Conservation (phyloP, 2,888 invertebrate genomes). For the Lepidochrysops patricia region DNA sequence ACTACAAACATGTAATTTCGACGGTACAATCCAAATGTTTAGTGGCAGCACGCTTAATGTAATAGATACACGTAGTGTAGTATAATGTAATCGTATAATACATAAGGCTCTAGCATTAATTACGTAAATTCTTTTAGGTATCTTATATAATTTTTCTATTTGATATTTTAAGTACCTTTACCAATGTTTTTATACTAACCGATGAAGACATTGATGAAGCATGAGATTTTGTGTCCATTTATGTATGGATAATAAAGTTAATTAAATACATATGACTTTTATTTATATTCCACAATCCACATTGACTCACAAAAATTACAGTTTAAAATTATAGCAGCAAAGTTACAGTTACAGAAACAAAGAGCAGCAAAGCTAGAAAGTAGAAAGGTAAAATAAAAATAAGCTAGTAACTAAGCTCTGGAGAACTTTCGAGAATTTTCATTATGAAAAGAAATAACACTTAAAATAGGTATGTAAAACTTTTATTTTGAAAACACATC, state of each 20-base stretch:
- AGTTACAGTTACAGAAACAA: no score
- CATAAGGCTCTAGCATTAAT: slow-evolving; percentile 49
- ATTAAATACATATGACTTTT: slow-evolving; percentile 36
- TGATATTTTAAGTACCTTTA: slow-evolving; percentile 51
- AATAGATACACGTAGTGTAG: slow-evolving; percentile 26
- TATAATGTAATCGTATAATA: slow-evolving; percentile 49
- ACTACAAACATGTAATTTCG: not conserved
- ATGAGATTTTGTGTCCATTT: slow-evolving; percentile 58
- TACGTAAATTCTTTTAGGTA: slow-evolving; percentile 52
- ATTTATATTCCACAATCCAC: slow-evolving; percentile 25
- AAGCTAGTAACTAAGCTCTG: no score
- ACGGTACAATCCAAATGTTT: slow-evolving; percentile 9
- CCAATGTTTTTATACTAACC: slow-evolving; percentile 55
- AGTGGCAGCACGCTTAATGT: slow-evolving; percentile 27
- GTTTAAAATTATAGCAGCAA: no score
- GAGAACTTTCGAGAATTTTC: no score
- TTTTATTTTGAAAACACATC: no score
- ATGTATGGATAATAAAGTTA: slow-evolving; percentile 65
- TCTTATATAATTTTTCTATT: slow-evolving; percentile 61
- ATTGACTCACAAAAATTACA: no score
- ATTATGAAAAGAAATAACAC: no score
- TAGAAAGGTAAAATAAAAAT: no score
- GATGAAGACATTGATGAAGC: slow-evolving; percentile 58
- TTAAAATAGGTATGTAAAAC: no score
- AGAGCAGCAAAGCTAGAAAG: no score